Evolutionary conservation across 2,888 invertebrate genomes (phyloP).

Genomic region (Graphium colonna): DNA sequence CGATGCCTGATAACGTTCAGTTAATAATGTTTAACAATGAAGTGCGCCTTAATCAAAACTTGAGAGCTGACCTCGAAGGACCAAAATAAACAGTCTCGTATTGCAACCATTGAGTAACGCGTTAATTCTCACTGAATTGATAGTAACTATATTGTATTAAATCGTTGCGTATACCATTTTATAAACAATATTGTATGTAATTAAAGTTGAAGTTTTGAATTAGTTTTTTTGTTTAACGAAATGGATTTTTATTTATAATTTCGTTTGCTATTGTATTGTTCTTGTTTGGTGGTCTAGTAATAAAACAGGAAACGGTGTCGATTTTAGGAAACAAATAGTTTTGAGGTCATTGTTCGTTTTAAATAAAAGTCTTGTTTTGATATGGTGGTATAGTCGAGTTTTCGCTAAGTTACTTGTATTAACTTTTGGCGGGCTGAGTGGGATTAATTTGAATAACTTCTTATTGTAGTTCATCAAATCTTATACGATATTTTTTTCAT

Average conservation of each 20-base stretch:
- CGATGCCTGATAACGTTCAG: not conserved
- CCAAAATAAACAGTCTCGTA: constrained; percentile 17
- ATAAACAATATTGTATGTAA: too few species aligned
- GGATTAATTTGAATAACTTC: constrained; percentile 10
- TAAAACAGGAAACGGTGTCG: constrained; percentile 71
- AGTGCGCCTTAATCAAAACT: not conserved
- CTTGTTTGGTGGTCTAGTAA: constrained; percentile 40
- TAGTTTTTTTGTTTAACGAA: too few species aligned
- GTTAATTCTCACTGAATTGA: not conserved
- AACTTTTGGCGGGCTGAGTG: not conserved
- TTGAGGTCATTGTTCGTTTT: constrained; percentile 74
- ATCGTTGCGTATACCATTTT: not conserved
- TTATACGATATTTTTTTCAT: not conserved
- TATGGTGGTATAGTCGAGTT: constrained; percentile 16
- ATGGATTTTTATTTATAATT: not conserved
- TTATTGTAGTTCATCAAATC: not conserved
- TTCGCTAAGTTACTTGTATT: constrained; percentile 9
- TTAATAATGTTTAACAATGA: constrained; percentile 1
- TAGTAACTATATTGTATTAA: not conserved
- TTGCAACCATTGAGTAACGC: constrained; percentile 1
- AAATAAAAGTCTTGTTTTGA: constrained; percentile 55
- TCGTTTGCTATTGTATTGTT: constrained; percentile 42
- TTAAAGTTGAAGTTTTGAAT: too few species aligned
- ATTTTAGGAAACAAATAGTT: constrained; percentile 72
- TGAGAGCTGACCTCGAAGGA: constrained; percentile 12